A percentile compares a stretch with the other conserved stretches of the same genome.
Conservation (phyloP, 2,797 vertebrate species). For the Vultur gryphus region DNA sequence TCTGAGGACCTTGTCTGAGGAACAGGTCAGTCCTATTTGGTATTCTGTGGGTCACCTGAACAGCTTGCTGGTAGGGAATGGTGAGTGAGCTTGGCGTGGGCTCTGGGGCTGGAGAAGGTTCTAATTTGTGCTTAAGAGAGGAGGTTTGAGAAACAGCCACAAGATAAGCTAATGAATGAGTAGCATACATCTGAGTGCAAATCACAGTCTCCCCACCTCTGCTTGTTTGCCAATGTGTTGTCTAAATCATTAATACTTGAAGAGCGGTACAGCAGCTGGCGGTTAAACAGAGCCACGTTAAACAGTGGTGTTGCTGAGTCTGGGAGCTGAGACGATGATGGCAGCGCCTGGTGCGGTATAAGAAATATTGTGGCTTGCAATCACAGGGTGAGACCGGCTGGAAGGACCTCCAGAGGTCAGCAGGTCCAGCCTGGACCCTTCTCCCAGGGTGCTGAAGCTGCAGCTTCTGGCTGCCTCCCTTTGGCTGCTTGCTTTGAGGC, state of each 20-base stretch:
- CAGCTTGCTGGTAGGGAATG: neutral
- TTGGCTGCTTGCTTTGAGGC: neutral
- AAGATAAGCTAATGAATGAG: neutral
- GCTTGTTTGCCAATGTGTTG: neutral
- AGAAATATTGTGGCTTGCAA: neutral
- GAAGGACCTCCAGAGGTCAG: neutral
- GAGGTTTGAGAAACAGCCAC: neutral
- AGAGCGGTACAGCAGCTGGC: neutral
- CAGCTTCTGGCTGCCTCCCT: neutral
- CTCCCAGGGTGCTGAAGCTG: neutral
- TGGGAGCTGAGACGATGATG: neutral
- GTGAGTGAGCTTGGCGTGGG: neutral
- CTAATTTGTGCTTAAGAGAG: neutral
- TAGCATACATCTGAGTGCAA: neutral
- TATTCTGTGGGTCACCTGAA: neutral
- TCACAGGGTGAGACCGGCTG: neutral
- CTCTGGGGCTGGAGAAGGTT: neutral
- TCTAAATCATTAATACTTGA: slow-evolving; percentile 21
- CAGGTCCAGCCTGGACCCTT: neutral
- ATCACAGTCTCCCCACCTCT: neutral
- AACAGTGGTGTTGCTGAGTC: neutral
- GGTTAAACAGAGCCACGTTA: neutral
- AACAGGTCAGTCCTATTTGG: neutral
- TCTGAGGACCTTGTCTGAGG: neutral
- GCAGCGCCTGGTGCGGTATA: neutral